Conservation (phyloP, 2,113 vertebrate species). For the Philantomba maxwellii region DNA sequence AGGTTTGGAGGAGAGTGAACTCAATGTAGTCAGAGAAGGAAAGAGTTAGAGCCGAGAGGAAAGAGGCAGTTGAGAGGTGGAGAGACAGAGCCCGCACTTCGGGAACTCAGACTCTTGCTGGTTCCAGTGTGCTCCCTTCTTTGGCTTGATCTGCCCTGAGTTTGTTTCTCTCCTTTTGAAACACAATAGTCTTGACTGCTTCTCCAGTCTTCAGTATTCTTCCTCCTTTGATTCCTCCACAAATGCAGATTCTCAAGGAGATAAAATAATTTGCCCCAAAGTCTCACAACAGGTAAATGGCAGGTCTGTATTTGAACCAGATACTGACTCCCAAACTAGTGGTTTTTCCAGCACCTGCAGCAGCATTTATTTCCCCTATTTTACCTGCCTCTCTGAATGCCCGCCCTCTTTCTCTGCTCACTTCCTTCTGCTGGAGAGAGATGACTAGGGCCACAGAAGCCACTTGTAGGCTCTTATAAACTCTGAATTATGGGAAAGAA, state of each 20-base stretch:
- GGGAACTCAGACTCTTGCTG: accelerated
- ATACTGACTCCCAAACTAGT: neutral
- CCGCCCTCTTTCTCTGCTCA: neutral
- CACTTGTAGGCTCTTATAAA: neutral
- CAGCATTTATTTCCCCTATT: neutral
- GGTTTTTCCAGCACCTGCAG: neutral
- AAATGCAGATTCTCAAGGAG: neutral
- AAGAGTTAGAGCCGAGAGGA: neutral
- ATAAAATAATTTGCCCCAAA: neutral
- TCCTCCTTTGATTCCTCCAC: neutral
- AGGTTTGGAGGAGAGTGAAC: neutral
- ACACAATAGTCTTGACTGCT: neutral
- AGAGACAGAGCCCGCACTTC: accelerated
- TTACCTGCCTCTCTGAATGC: neutral
- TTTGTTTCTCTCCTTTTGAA: neutral
- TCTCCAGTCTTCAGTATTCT: neutral
- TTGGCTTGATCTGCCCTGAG: neutral
- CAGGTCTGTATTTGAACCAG: neutral
- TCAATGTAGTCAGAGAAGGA: neutral
- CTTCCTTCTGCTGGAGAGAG: neutral
- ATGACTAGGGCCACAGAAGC: neutral
- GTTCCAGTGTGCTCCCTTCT: neutral
- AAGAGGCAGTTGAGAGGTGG: neutral
- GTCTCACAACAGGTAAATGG: neutral
- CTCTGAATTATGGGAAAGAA: neutral